Evolutionary conservation across 2,113 vertebrate species (phyloP).

Genomic region (Poeciliopsis occidentalis): DNA sequence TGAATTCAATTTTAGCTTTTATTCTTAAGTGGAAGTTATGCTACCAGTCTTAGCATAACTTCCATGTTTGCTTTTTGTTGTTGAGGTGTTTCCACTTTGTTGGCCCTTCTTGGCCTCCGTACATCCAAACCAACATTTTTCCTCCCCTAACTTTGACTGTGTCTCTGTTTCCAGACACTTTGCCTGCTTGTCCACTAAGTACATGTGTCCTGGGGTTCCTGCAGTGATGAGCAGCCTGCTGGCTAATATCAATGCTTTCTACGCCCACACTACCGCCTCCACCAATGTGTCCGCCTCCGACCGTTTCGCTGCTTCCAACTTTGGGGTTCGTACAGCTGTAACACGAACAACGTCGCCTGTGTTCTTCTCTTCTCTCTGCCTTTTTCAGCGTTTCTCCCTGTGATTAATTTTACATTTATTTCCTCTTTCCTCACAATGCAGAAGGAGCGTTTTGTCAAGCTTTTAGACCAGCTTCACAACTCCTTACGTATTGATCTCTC

Average conservation of each 20-base stretch:
- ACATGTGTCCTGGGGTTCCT: constrained; percentile 98
- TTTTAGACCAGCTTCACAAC: constrained; percentile 97
- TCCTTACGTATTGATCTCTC: constrained; percentile 97
- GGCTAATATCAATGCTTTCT: constrained; percentile 99
- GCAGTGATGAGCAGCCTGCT: constrained; percentile 99
- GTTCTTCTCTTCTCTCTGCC: neutral
- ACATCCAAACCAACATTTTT: neutral
- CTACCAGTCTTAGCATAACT: too few relatives aligned
- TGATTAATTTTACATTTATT: neutral
- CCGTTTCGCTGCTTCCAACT: constrained; percentile 96
- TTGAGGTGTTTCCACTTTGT: too few relatives aligned
- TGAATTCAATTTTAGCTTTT: too few relatives aligned
- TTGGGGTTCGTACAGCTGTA: constrained; percentile 86
- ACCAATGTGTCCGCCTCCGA: constrained; percentile 97
- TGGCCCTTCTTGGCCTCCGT: too few relatives aligned
- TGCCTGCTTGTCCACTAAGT: constrained; percentile 97
- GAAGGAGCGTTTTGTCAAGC: constrained; percentile 98
- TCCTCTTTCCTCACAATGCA: constrained; percentile 57
- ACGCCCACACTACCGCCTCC: constrained; percentile 96
- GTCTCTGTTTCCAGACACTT: constrained; percentile 86
- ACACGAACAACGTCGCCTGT: neutral
- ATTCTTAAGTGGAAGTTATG: too few relatives aligned
- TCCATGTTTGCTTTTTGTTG: too few relatives aligned
- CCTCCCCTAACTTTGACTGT: neutral
- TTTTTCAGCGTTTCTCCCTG: neutral